Evolutionary conservation across 2,797 vertebrate species (phyloP), one percentile per base, ranked within the genome.

Genomic region (Linurgus olivaceus): DNA sequence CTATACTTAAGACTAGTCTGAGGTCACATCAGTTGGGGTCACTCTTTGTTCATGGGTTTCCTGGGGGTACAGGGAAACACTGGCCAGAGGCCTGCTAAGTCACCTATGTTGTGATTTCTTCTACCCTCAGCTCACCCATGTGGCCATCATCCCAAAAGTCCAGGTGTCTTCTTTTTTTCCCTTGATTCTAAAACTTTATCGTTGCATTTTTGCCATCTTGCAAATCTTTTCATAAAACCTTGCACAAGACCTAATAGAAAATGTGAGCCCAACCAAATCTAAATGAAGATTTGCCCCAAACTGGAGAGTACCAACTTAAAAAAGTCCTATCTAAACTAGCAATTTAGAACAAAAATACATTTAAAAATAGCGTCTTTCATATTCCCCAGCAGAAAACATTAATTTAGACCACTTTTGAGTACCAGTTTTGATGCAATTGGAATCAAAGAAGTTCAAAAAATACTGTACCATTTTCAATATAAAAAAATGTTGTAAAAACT

Each of bases 11-110:
- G 55, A 51, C 19, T 51, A 67, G 21, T 31, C 25, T 52, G 76
- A 70, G 45, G 25, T 63, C 42, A 50, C 23, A 45, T 51, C 1
- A 0, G 4, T 0, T 54, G 19, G n/a, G 38, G 33, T 40, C 35
- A 31, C 26, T 75, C 28, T 9, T 55, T 9, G 2, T 10, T 35
- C 28, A 6, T 38, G 31, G 28, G 3, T 33, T 71, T 85, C 51
- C 29, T 81, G 25, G 2, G 7, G 7, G 3, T 50, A 33, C 20
- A 80, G 42, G 12, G 25, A 74, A 79, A 26, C 38, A 13, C 33
- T 40, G 28, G 23, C 15, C 50, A 81, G 28, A 77, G 23, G 13
- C 54, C 79, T 44, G 40, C 14, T 31, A 62, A 54, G 5, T 26
- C 81, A 55, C 7, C 17, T 29, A 9, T 26, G 6, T 51, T 57